Conservation (phyloP, 1,140 invertebrate genomes). For the Pachypeltis micranthus region DNA sequence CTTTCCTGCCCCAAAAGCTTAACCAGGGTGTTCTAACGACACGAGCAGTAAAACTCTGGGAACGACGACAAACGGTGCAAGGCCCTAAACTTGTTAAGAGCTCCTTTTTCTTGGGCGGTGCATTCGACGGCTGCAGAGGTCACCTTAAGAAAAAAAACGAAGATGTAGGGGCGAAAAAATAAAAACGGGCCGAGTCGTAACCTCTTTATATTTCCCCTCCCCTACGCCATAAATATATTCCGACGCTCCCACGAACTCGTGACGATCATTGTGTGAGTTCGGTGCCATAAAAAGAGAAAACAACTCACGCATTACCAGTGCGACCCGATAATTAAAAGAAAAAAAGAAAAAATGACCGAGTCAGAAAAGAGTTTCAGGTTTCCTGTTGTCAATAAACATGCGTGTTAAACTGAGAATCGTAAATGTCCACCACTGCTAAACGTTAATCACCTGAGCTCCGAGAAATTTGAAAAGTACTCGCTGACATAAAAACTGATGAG, state of each 20-base stretch:
- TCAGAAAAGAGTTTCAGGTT: neutral
- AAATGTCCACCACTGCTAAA: neutral
- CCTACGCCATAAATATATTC: neutral
- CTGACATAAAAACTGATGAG: too few relatives aligned
- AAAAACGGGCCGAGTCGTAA: neutral
- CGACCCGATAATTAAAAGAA: neutral
- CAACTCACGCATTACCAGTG: neutral
- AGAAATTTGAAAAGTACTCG: too few relatives aligned
- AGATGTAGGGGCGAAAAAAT: neutral
- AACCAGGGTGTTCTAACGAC: neutral
- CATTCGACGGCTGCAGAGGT: too few relatives aligned
- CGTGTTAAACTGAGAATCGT: neutral
- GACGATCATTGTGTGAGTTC: neutral
- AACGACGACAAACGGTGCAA: neutral
- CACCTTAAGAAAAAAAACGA: too few relatives aligned
- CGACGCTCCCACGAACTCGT: neutral
- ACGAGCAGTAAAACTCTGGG: neutral
- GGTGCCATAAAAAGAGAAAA: neutral
- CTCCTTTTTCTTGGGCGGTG: neutral
- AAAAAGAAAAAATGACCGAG: neutral
- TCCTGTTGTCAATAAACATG: constrained; percentile 5
- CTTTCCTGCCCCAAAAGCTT: neutral
- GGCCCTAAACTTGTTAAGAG: neutral
- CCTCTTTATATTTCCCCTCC: neutral
- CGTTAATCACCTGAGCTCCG: too few relatives aligned